These are phyloP conservation scores for Melieria picta DNA, from an alignment of 2,888 invertebrate species.

Conservation along the genomic window DNA sequence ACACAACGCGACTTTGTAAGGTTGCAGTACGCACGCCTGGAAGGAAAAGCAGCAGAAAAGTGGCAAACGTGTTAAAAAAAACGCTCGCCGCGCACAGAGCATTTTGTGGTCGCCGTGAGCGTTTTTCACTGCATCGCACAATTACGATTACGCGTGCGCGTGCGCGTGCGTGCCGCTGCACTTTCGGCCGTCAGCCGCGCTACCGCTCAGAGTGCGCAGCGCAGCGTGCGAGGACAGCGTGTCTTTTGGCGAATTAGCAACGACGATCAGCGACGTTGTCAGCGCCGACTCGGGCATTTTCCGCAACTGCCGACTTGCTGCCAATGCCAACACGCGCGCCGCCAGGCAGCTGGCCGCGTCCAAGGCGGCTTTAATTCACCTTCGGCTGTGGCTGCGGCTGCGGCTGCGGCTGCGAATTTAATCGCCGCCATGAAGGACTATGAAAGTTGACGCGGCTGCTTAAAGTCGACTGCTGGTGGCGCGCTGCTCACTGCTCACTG, in stretches of 20 bases:
- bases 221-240: constrained; percentile 30
- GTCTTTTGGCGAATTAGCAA: constrained; percentile 27
- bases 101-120: constrained; percentile 4
- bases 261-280: constrained; percentile 4
- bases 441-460: not conserved
- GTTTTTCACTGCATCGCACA: not conserved
- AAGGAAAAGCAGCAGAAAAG: not conserved
- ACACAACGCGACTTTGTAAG: constrained; percentile 17
- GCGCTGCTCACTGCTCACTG: not conserved
- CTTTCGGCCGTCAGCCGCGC: not conserved
- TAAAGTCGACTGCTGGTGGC: no score
- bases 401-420: constrained; percentile 1
- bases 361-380: not conserved
- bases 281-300: not conserved
- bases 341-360: constrained; percentile 5
- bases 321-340: not conserved
- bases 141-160: constrained; percentile 1
- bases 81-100: constrained; percentile 10
- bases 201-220: no score
- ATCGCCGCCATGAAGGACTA: constrained; percentile 1
- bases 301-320: not conserved
- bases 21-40: constrained; percentile 6
- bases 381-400: not conserved
- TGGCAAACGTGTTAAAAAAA: constrained; percentile 26
- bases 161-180: constrained; percentile 8